These are phyloP conservation scores for Parazoanthus atlanticus DNA, from an alignment of 92 coral and sea anemone genomes.

Conservation along the genomic window DNA sequence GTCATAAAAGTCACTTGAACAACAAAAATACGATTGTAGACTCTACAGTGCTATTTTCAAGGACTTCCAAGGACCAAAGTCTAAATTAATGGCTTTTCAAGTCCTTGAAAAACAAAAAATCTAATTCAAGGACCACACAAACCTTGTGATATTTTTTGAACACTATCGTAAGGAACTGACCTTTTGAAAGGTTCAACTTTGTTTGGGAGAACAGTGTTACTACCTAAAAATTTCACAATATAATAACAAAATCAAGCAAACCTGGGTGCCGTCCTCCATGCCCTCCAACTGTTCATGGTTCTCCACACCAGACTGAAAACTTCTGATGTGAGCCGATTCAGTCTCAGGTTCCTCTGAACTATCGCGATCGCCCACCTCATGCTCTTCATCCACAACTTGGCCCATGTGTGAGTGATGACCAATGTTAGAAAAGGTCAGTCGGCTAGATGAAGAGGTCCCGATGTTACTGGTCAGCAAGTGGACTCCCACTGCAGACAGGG, in stretches of 20 bases:
- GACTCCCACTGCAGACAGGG: constrained; percentile 80
- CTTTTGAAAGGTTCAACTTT: too few relatives aligned
- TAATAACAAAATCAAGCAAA: background rate
- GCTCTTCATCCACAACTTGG: constrained; percentile 56
- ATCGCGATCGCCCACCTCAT: constrained; percentile 58
- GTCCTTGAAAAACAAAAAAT: too few relatives aligned
- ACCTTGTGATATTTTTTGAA: too few relatives aligned
- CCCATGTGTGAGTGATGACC: constrained; percentile 38
- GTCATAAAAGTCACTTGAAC: too few relatives aligned
- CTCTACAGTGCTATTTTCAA: too few relatives aligned
- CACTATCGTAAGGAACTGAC: too few relatives aligned
- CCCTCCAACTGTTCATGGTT: constrained; percentile 55
- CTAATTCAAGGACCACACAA: too few relatives aligned
- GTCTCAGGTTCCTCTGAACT: constrained; percentile 36
- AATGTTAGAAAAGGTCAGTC: constrained; percentile 69
- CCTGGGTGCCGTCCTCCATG: constrained; percentile 60
- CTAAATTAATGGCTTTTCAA: too few relatives aligned
- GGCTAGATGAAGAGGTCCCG: constrained; percentile 74
- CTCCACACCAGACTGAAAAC: constrained; percentile 51
- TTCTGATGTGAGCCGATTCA: constrained; percentile 54
- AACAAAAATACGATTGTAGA: too few relatives aligned
- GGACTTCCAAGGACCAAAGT: too few relatives aligned
- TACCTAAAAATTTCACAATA: background rate
- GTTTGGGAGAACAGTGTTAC: too few relatives aligned
- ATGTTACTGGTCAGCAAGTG: constrained; percentile 72